Evolutionary conservation across 2,113 vertebrate genomes (phyloP).

Genomic region (Leptodactylus fuscus): DNA sequence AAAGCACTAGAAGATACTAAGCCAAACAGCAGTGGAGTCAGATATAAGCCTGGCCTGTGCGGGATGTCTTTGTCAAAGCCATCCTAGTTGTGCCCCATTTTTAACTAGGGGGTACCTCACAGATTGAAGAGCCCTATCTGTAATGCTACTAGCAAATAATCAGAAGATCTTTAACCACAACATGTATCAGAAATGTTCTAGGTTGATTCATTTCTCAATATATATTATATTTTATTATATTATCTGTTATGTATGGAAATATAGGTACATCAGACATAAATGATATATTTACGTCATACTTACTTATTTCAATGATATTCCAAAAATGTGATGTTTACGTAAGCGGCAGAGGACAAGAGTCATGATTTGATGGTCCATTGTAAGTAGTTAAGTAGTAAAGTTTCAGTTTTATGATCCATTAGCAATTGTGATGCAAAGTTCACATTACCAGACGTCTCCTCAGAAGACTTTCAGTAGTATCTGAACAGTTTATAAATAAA

Average conservation of each 20-base stretch:
- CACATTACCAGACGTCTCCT: neutral
- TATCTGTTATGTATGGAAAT: neutral
- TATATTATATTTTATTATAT: no score
- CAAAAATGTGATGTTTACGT: neutral
- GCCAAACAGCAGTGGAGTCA: neutral
- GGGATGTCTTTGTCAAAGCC: neutral
- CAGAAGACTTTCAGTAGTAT: neutral
- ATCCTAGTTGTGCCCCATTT: no score
- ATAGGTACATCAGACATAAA: neutral
- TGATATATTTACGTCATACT: neutral
- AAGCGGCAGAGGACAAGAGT: slow-evolving; percentile 15
- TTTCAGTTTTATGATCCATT: slow-evolving; percentile 24
- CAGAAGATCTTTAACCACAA: no score
- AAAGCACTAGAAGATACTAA: no score
- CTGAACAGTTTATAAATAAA: neutral
- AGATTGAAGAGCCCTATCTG: neutral
- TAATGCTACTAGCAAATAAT: no score
- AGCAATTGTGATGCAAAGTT: slow-evolving; percentile 18
- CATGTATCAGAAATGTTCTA: no score
- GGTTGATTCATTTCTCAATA: no score
- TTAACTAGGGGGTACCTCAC: no score
- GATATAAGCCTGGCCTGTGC: neutral
- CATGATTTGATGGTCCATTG: neutral
- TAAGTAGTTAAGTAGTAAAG: slow-evolving; percentile 22
- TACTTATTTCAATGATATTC: neutral